Conservation (phyloP, 2,888 invertebrate species). For the Alviniconcha strummeri region DNA sequence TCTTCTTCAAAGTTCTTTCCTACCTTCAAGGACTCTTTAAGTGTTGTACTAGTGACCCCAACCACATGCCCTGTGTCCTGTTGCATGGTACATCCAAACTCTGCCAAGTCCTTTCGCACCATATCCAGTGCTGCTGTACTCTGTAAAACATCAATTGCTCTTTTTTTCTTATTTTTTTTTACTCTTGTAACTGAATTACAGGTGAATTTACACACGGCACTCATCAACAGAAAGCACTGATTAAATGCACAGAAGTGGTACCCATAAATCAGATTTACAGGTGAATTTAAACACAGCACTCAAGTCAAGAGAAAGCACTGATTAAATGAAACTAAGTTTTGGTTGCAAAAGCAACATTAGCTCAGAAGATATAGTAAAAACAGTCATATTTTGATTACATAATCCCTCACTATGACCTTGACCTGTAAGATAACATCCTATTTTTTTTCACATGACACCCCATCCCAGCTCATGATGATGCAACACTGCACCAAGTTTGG, state of each 20-base stretch:
- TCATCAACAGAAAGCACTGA: not conserved
- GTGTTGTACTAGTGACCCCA: conserved; percentile 56
- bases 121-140: conserved; percentile 64
- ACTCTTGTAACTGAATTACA: too few relatives aligned
- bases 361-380: too few relatives aligned
- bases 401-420: too few relatives aligned
- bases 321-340: not conserved
- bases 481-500: too few relatives aligned
- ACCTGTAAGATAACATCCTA: too few relatives aligned
- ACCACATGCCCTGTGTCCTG: conserved; percentile 65
- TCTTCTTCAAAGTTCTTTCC: too few relatives aligned
- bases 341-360: too few relatives aligned
- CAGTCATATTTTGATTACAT: too few relatives aligned
- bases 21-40: conserved; percentile 51
- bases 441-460: too few relatives aligned
- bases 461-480: too few relatives aligned
- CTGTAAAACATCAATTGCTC: conserved; percentile 44
- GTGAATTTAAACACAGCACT: not conserved
- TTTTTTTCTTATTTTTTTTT: not conserved
- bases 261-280: too few relatives aligned
- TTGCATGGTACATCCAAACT: conserved; percentile 68
- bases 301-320: not conserved
- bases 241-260: too few relatives aligned
- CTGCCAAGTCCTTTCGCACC: conserved; percentile 68
- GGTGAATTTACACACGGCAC: not conserved